phyloP scores from a whole-genome alignment of 2,113 vertebrate species.

The Eubucco bourcierii region DNA sequence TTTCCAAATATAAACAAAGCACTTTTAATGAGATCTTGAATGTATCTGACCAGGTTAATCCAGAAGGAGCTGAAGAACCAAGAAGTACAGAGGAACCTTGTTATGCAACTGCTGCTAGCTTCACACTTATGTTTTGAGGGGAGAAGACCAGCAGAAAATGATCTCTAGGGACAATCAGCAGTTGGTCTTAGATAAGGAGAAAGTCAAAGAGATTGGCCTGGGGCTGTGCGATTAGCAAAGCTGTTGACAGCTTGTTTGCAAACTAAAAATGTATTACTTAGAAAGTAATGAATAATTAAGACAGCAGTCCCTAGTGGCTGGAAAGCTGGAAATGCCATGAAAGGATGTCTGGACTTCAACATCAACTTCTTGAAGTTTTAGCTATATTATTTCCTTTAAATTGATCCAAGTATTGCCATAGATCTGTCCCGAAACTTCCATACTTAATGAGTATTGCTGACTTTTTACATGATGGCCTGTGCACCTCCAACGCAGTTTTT shows the following conservation, averaged over 20 bases:
- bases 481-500: neutral
- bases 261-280: neutral
- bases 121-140: neutral
- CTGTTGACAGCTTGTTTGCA: neutral
- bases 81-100: neutral
- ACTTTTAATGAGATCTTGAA: neutral
- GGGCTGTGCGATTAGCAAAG: neutral
- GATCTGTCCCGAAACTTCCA: neutral
- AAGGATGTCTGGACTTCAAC: no score
- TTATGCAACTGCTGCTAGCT: neutral
- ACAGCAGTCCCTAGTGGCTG: neutral
- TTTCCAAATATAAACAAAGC: neutral
- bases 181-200: neutral
- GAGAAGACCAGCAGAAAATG: neutral
- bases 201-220: neutral
- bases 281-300: conserved; percentile 22
- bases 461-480: neutral
- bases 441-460: neutral
- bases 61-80: neutral
- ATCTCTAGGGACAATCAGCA: neutral
- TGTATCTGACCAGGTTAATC: neutral
- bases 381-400: neutral
- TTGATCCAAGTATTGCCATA: neutral
- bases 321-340: neutral
- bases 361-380: no score